Evolutionary conservation across 2,888 invertebrate species (phyloP).

Genomic region (Beris morrisii): DNA sequence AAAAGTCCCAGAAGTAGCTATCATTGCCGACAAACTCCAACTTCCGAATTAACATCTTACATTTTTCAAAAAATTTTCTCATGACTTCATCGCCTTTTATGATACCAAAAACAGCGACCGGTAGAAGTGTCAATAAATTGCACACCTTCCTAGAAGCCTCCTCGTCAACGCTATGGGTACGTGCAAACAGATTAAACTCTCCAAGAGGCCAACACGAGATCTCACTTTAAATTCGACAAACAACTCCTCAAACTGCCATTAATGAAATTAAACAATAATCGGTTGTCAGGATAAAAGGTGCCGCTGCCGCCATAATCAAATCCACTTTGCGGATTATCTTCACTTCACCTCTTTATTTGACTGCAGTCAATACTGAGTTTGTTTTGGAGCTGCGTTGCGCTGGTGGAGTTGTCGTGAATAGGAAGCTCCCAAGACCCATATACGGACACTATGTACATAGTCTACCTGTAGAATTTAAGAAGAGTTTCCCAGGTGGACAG

Average conservation of each 20-base stretch:
- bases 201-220: slow-evolving; percentile 31
- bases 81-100: slow-evolving; percentile 16
- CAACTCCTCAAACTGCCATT: slow-evolving; percentile 38
- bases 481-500: too few species aligned
- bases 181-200: slow-evolving; percentile 30
- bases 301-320: slow-evolving; percentile 34
- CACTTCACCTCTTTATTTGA: slow-evolving; percentile 29
- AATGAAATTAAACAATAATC: slow-evolving; percentile 40
- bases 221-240: slow-evolving; percentile 34
- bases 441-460: too few species aligned
- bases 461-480: too few species aligned
- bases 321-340: slow-evolving; percentile 35
- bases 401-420: too few species aligned
- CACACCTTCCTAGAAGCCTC: slow-evolving; percentile 13
- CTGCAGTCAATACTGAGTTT: slow-evolving; percentile 18
- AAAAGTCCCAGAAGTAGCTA: too few species aligned
- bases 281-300: slow-evolving; percentile 38
- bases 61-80: slow-evolving; percentile 21
- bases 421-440: too few species aligned
- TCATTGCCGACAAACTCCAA: too few species aligned
- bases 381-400: background rate
- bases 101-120: background rate
- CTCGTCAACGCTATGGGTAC: slow-evolving; percentile 7
- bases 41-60: too few species aligned
- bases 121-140: slow-evolving; percentile 17